Conservation (phyloP, 2,797 vertebrate species). For the Hippoglossus hippoglossus region DNA sequence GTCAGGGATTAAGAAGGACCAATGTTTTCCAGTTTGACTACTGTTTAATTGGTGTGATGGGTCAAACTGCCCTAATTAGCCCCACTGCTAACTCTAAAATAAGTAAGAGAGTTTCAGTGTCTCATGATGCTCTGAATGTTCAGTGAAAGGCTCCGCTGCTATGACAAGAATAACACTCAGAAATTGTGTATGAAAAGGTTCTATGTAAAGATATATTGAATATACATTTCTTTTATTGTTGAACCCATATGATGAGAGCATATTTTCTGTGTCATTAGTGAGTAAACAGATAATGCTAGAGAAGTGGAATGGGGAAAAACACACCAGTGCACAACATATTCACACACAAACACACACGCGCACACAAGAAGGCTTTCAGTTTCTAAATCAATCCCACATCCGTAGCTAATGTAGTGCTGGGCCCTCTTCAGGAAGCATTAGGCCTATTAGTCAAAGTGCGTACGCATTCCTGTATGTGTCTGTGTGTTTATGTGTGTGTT, state of each 20-base stretch:
- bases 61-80: constrained; percentile 67
- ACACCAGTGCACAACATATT: constrained; percentile 56
- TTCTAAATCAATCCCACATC: constrained; percentile 98
- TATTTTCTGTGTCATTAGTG: constrained; percentile 30
- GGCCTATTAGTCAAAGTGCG: constrained; percentile 94
- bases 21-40: constrained; percentile 31
- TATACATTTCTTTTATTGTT: neutral
- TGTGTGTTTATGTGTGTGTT: constrained; percentile 60
- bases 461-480: constrained; percentile 73
- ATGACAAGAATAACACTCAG: neutral
- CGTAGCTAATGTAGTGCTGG: constrained; percentile 96
- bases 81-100: constrained; percentile 46
- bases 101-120: constrained; percentile 29
- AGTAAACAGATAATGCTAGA: constrained; percentile 65
- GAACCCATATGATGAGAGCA: neutral
- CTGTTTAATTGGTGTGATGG: constrained; percentile 68
- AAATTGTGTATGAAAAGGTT: neutral
- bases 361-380: constrained; percentile 87
- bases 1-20: constrained; percentile 56
- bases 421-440: constrained; percentile 98
- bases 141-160: neutral
- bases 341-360: constrained; percentile 31
- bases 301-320: constrained; percentile 33
- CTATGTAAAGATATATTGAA: neutral
- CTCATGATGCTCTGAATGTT: constrained; percentile 9